Evolutionary conservation across 2,888 invertebrate genomes (phyloP).

Genomic region (Philonicus albiceps): DNA sequence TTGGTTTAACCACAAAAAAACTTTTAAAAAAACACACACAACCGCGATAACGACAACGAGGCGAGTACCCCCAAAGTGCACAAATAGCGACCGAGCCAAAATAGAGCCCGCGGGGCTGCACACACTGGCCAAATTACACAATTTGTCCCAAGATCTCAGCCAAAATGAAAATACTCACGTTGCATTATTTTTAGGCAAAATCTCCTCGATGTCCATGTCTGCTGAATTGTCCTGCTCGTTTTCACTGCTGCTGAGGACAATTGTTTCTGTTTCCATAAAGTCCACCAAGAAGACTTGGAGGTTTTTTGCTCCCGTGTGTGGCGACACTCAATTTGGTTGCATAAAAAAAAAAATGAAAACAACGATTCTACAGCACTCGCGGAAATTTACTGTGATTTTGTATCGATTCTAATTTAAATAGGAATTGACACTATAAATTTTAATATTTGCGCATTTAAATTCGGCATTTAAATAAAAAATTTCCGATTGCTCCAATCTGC

Average conservation of each 20-base stretch:
- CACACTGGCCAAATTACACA: neutral
- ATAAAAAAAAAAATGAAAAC: neutral
- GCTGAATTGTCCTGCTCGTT: slow-evolving; percentile 53
- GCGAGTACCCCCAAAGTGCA: neutral
- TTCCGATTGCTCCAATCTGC: neutral
- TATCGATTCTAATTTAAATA: neutral
- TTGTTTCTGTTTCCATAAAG: slow-evolving; percentile 51
- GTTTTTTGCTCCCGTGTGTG: neutral
- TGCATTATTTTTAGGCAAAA: slow-evolving; percentile 41
- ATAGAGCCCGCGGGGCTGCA: neutral
- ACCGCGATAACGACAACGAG: neutral
- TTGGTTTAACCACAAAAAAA: neutral
- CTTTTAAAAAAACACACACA: neutral
- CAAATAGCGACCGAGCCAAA: neutral
- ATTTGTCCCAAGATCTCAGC: neutral
- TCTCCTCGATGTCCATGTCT: slow-evolving; percentile 49
- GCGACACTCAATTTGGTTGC: slow-evolving; percentile 6
- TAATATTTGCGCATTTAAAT: neutral
- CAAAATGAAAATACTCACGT: slow-evolving; percentile 40
- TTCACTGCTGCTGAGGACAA: slow-evolving; percentile 53
- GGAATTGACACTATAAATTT: neutral
- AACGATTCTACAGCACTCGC: neutral
- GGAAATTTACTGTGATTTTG: neutral
- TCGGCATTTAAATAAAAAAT: neutral
- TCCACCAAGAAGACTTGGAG: neutral